Evolutionary conservation across 2,888 invertebrate genomes (phyloP), one percentile per base, ranked within the genome.

Genomic region (Cetonia aurata): DNA sequence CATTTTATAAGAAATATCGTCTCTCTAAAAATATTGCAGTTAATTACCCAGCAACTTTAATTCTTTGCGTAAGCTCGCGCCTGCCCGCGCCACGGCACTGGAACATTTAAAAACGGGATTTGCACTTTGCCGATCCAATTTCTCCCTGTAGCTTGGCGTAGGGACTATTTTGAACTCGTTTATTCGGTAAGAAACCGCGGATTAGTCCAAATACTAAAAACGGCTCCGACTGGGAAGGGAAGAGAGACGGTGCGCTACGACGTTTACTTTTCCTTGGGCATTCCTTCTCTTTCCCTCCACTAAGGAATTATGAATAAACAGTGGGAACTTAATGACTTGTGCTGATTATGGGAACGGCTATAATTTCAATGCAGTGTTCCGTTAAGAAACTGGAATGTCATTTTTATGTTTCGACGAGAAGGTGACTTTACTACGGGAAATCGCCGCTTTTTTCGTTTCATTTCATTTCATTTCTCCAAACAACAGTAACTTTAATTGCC

Each of bases 21-120:
- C 79, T 75, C 69, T 77, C 81, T 80, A 80, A 83, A 83, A 84
- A 82, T 82, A 81, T 80, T 81, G 83, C 81, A 83, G 83, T 83
- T 84, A 84, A 84, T 84, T 84, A 84, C 84, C 84, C 84, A 83
- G 82, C 82, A 82, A 82, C 77, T 80, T 80, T 79, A 79, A 81
- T 81, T 81, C 77, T 77, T 78, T 79, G 77, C 79, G 80, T 82
- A 78, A 79, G 79, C 77, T 78, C 76, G 73, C 70, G 75, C 42
- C 57, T 42, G 41, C 37, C 15, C 19, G 19, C 44, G 56, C 44
- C 3, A 6, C 25, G 6, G 50, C 17, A 56, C 37, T 2, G 10
- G 4, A 41, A 17, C 42, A 17, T 10, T 25, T 17, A 41, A 8
- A 69, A 56, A 70, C 75, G 75, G 78, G 78, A 79, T 77, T 78